A percentile compares a stretch with the other conserved stretches of the same genome.
These are phyloP conservation scores for Copsychus sechellarum DNA, from an alignment of 2,113 vertebrate genomes.

Conservation along the genomic window DNA sequence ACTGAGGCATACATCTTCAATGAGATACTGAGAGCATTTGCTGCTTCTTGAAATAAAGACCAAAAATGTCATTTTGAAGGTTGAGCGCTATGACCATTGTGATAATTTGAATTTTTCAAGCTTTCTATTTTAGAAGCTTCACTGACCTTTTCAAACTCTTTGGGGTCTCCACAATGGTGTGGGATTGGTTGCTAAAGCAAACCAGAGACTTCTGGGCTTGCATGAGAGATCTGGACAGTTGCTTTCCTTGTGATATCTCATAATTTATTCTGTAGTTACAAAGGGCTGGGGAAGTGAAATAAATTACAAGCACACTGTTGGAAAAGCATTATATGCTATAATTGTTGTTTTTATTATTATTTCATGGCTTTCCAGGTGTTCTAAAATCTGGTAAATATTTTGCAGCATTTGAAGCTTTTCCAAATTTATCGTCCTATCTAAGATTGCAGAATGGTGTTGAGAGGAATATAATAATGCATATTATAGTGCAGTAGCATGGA, in stretches of 20 bases:
- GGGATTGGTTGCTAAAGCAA: background rate
- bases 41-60: background rate
- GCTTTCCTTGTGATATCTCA: background rate
- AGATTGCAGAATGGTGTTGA: rapidly evolving
- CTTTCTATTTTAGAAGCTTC: background rate
- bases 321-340: background rate
- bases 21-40: background rate
- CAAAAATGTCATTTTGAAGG: background rate
- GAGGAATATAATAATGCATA: background rate
- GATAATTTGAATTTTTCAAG: background rate
- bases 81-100: background rate
- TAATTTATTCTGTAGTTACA: background rate
- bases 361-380: background rate
- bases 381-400: background rate
- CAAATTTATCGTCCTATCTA: background rate
- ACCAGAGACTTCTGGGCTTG: background rate
- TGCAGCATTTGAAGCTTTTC: background rate
- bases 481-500: background rate
- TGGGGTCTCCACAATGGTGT: background rate
- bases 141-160: background rate
- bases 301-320: background rate
- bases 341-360: background rate
- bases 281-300: background rate
- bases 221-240: background rate
- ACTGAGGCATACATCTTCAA: background rate